Conservation (phyloP, 2,113 vertebrate genomes). For the Scomber colias region DNA sequence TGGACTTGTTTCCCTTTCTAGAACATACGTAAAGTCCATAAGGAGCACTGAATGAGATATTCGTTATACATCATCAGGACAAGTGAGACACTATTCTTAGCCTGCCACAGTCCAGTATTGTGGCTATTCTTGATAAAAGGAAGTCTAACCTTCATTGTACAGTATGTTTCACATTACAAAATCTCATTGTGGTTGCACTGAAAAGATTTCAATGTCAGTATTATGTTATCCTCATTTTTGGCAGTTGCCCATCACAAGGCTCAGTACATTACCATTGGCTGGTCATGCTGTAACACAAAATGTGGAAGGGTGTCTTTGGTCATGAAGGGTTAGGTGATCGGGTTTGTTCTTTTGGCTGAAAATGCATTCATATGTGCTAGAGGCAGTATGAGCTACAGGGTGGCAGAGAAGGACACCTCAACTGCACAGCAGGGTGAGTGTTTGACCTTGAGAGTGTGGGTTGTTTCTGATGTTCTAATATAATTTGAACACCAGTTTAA, state of each 20-base stretch:
- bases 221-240: background rate
- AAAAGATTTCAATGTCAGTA: no score
- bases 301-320: conserved; percentile 4
- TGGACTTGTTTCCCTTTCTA: background rate
- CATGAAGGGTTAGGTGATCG: background rate
- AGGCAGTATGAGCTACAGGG: background rate
- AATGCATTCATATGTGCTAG: conserved; percentile 13
- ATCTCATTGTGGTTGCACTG: background rate
- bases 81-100: background rate
- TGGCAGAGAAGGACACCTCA: conserved; percentile 32
- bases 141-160: background rate
- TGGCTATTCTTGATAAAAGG: conserved; percentile 4
- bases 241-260: background rate
- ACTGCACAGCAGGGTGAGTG: conserved; percentile 3
- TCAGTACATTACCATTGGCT: background rate
- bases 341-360: conserved; percentile 7
- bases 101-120: background rate
- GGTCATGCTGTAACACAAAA: background rate
- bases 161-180: background rate
- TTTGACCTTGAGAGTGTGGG: conserved; percentile 21
- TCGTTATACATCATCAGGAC: background rate
- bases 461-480: conserved; percentile 29
- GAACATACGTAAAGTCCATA: background rate
- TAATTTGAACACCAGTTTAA: conserved; percentile 31
- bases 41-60: background rate